Percentiles rank a stretch among this genome's conserved stretches.
phyloP scores from a whole-genome alignment of 2,113 vertebrate genomes.

The Colaptes auratus region DNA sequence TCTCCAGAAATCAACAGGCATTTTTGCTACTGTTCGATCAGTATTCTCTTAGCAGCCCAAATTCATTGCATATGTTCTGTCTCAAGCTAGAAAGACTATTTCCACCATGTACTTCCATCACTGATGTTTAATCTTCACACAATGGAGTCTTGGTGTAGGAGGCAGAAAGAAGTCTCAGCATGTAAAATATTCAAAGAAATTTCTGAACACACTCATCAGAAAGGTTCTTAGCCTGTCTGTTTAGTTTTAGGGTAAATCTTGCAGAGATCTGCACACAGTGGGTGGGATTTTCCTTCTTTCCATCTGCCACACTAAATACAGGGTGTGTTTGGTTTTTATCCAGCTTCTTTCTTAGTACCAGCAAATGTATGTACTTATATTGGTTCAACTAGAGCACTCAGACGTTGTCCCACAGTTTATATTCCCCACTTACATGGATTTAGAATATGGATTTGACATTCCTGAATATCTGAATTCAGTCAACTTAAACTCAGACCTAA shows the following conservation, averaged over 20 bases:
- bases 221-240: constrained; percentile 21
- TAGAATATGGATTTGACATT: background rate
- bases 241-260: constrained; percentile 40
- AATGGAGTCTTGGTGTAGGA: constrained; percentile 19
- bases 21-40: background rate
- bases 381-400: background rate
- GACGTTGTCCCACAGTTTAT: background rate
- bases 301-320: constrained; percentile 46
- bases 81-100: background rate
- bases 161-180: constrained; percentile 37
- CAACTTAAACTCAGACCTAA: background rate
- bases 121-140: background rate
- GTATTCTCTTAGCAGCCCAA: constrained; percentile 3
- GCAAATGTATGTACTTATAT: background rate
- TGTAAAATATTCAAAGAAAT: background rate
- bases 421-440: background rate
- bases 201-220: background rate
- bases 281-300: constrained; percentile 53
- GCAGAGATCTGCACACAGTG: constrained; percentile 22
- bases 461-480: background rate
- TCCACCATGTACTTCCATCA: constrained; percentile 1
- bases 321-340: constrained; percentile 29
- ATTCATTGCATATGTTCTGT: background rate
- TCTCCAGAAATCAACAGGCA: background rate
- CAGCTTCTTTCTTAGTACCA: constrained; percentile 7